phyloP scores from a whole-genome alignment of 2,797 vertebrate species.

The Erethizon dorsatum region DNA sequence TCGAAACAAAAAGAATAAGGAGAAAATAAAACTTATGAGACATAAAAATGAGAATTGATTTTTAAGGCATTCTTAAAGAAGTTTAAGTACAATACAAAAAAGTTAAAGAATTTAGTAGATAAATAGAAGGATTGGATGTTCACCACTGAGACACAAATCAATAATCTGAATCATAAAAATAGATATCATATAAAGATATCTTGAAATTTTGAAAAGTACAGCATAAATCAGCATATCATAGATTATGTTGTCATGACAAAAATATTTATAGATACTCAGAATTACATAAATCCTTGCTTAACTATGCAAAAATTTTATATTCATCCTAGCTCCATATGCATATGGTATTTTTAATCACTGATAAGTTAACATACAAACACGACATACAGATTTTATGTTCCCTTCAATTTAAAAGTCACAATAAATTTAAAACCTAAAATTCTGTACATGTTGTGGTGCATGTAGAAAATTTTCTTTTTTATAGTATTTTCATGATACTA shows the following conservation, averaged over 20 bases:
- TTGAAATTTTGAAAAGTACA: slow-evolving; percentile 48
- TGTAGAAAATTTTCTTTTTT: background rate
- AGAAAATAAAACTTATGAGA: background rate
- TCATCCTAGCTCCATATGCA: background rate
- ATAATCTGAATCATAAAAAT: slow-evolving; percentile 45
- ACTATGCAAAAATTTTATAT: slow-evolving; percentile 35
- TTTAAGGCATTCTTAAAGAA: background rate
- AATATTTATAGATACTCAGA: slow-evolving; percentile 28
- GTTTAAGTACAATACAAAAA: background rate
- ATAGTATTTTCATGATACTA: background rate
- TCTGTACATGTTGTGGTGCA: background rate
- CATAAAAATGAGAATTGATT: background rate
- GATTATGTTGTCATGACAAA: slow-evolving; percentile 40
- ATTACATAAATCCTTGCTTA: slow-evolving; percentile 25
- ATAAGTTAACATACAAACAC: slow-evolving; percentile 13
- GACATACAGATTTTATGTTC: slow-evolving; percentile 13
- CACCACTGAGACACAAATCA: slow-evolving; percentile 16
- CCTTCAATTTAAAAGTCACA: slow-evolving; percentile 49
- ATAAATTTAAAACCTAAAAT: slow-evolving; percentile 61
- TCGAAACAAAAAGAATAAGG: background rate
- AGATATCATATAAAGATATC: slow-evolving; percentile 11
- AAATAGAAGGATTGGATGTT: slow-evolving; percentile 13
- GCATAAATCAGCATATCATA: background rate
- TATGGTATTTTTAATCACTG: slow-evolving; percentile 9
- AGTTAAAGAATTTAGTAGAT: slow-evolving; percentile 23